Percentiles rank a stretch among this genome's conserved stretches.
These are phyloP conservation scores for Pygoscelis adeliae DNA, from an alignment of 2,113 vertebrate species.

Conservation along the genomic window DNA sequence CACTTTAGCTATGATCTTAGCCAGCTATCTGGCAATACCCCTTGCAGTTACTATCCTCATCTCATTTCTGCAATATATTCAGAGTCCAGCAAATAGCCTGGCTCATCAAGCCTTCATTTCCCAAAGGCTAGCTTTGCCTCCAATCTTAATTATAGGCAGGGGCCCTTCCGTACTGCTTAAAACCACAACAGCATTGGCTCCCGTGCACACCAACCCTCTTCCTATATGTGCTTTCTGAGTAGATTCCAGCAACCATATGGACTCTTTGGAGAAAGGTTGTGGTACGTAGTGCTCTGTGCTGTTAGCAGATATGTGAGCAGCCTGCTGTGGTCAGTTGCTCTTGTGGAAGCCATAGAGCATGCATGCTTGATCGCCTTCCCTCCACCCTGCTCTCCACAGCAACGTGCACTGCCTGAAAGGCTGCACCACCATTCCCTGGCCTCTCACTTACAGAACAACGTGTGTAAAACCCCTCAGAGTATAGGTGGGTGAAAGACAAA, in stretches of 20 bases:
- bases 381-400: neutral
- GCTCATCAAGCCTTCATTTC: neutral
- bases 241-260: neutral
- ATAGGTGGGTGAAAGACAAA: neutral
- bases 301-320: neutral
- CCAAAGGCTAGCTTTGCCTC: neutral
- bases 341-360: neutral
- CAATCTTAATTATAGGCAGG: neutral
- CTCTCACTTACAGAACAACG: neutral
- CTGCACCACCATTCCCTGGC: neutral
- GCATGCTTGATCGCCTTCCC: neutral
- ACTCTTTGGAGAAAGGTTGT: neutral
- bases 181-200: neutral
- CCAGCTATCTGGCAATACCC: neutral
- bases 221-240: neutral
- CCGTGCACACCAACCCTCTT: neutral
- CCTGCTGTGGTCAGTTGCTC: neutral
- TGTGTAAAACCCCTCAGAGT: neutral
- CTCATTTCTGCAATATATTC: neutral
- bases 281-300: neutral
- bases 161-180: neutral
- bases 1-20: neutral
- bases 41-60: neutral
- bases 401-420: accelerated
- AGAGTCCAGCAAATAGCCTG: neutral